phyloP scores from a whole-genome alignment of 2,888 invertebrate species.

The Eupithecia subumbrata region DNA sequence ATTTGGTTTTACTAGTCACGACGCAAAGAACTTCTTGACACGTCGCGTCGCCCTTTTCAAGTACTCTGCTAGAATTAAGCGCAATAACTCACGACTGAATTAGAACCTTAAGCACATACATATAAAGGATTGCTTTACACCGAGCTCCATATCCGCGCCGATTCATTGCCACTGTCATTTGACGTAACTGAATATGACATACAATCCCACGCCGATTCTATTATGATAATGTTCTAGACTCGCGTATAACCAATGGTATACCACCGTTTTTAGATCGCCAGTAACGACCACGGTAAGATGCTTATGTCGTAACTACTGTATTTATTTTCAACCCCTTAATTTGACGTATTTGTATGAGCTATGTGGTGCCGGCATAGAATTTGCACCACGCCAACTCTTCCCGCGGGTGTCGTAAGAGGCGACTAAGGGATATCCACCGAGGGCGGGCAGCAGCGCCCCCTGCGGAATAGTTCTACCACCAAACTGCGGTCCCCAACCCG shows the following conservation, averaged over 20 bases:
- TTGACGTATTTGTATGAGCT: too few relatives aligned
- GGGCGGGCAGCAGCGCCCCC: too few relatives aligned
- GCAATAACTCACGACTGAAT: not conserved
- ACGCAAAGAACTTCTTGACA: not conserved
- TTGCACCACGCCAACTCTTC: too few relatives aligned
- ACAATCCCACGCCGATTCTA: conserved; percentile 6
- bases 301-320: not conserved
- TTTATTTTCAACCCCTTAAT: not conserved
- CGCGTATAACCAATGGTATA: not conserved
- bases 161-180: not conserved
- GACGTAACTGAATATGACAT: not conserved
- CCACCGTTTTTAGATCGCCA: not conserved
- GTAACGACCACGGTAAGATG: not conserved
- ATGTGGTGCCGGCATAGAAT: too few relatives aligned
- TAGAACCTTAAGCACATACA: not conserved
- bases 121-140: not conserved
- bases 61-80: not conserved
- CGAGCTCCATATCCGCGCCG: not conserved
- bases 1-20: not conserved
- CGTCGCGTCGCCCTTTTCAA: not conserved
- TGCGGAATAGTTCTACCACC: too few relatives aligned
- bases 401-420: too few relatives aligned
- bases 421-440: too few relatives aligned
- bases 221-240: conserved; percentile 18
- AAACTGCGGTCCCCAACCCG: too few relatives aligned